Evolutionary conservation across 2,888 invertebrate species (phyloP), one percentile per base, ranked within the genome.

Genomic region (Spilosoma lubricipeda): DNA sequence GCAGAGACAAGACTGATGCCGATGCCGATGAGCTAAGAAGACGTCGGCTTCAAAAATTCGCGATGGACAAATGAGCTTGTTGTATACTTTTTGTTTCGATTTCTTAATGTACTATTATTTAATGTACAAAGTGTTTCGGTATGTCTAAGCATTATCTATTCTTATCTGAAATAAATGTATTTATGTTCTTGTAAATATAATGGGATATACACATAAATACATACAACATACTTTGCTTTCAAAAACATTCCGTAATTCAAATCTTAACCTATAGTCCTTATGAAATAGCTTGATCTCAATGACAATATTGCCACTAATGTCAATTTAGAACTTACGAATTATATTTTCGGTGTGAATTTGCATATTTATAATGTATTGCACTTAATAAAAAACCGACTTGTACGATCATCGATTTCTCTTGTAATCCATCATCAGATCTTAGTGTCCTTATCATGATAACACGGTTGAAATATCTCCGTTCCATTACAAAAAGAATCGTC

Each of bases 21-120:
- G 95, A 96, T 77, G 96, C 97, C 56, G 97, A 97, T 87, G 98
- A 98, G 89, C 95, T 98, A 74, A 96, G 98, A 91, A 97, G 97
- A 94, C 96, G 98, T 90, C 96, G 98, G 93, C 95, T 98, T 91
- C 97, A 97, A 93, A 97, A 97, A 94, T 98, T 98, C 88, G 94
- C 92, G 76, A 82, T 90, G 87, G 95, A 95, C 81, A 93, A 95
- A 90, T 95, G 92, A 95, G 90, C 90, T 89, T 89, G 85, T 89
- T 85, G 74, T 84, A 85, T 85, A 82, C 52, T 87, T 89, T 90
- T 90, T 83, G 89, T 92, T 91, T 89, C 87, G 90, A 87, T 91
- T 90, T 89, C 89, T 84, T 89, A 90, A 92, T 90, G 91, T 91
- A 90, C 90, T 92, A 90, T 90, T 92, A 90, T 93, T 92, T 93